These are phyloP conservation scores for Theocolax elegans DNA, from an alignment of 1,140 invertebrate species.

Conservation along the genomic window DNA sequence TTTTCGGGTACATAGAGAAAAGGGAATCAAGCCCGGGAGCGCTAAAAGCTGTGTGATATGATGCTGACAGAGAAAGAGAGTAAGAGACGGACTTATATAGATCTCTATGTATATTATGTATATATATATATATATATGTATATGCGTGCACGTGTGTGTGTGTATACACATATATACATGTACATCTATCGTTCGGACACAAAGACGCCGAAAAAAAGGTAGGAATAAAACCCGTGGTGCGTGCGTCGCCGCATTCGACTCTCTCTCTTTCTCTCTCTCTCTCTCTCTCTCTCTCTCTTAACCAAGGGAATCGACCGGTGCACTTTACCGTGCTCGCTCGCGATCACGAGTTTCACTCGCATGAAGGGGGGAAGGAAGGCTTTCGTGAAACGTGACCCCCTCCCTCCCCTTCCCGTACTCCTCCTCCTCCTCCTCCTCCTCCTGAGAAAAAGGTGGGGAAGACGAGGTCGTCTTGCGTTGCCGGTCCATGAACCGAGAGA, in stretches of 20 bases:
- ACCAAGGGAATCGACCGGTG: background rate
- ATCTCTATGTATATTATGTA: no score
- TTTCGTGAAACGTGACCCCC: conserved; percentile 32
- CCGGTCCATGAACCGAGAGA: conserved; percentile 23
- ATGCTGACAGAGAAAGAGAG: background rate
- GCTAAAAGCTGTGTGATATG: background rate
- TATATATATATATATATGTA: no score
- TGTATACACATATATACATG: no score
- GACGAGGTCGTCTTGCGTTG: no score
- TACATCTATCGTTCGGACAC: background rate
- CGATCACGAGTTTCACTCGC: background rate
- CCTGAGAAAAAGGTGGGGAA: no score
- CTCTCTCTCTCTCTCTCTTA: background rate
- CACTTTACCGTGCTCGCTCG: background rate
- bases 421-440: no score
- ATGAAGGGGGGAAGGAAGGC: background rate
- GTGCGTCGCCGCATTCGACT: background rate
- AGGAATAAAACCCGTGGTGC: background rate
- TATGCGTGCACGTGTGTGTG: background rate
- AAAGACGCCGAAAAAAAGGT: background rate
- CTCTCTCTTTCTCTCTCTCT: background rate
- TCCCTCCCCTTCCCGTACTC: background rate
- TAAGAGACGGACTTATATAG: no score
- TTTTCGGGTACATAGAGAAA: background rate
- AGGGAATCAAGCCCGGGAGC: background rate